Base-by-base conservation (phyloP, 2,888 invertebrate species). In the Perithous albicinctus region DNA sequence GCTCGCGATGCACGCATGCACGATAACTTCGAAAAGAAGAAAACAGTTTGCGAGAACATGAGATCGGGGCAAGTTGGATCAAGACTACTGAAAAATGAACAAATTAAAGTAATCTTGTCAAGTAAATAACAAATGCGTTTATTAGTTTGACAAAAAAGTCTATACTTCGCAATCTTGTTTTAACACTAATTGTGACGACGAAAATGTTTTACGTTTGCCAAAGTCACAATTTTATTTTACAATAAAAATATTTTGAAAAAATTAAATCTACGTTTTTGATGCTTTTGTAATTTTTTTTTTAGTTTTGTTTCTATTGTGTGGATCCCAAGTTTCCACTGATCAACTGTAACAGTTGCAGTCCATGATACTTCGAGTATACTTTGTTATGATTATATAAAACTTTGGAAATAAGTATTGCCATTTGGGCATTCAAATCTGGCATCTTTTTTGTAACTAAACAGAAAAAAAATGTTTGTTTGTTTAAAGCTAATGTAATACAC, bases 1-100 rank as follows among this genome's bases (percentile, higher is more conserved):
- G 81, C 74, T 67, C 66, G 43, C 26, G 54, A 59, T 82, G 75
- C 77, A 78, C 61, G 69, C 76, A 80, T 80, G 75, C 82, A 76
- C 70, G 73, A 79, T 75, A 76, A 77, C 80, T 76, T 78, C 77
- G 56, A 63, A 61, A 59, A 75, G 80, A 78, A 76, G 41, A 72
- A 73, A 51, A 59, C 7, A 59, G 29, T 59, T 15, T 15, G 32
- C 35, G 18, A 1, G 8, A 0, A 32, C 0, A 2, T 1, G 32
- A 29, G 56, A 56, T 56, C 56, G 56, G 56, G 29, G 29, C 56
- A 32, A 56, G 7, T 32, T 56, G 29, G 32, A 2, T 8, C 8
- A 7, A 59, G 7, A 18, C 6, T 10, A 35, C 8, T 2, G 1
- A 4, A 35, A 32, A 35, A 35, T 18, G 0, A 6, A 15, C 18